A percentile compares a stretch with the other conserved stretches of the same genome.
Evolutionary conservation across 2,113 vertebrate species (phyloP).

Genomic region (Megaptera novaeangliae): DNA sequence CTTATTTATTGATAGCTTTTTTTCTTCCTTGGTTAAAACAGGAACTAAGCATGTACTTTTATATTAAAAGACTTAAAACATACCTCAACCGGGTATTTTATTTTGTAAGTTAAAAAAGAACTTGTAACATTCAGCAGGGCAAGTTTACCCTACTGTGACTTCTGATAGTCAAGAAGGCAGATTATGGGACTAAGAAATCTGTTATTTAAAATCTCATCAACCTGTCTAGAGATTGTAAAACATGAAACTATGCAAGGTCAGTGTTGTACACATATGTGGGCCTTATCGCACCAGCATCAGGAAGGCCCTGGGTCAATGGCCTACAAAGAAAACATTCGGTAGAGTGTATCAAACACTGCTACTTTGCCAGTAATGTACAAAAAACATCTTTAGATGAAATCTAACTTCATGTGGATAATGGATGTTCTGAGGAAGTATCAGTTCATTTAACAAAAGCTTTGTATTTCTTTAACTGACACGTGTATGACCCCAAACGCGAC

Average conservation of each 20-base stretch:
- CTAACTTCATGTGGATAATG: neutral
- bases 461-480: neutral
- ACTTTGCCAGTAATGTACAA: slow-evolving; percentile 21
- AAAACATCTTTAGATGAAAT: slow-evolving; percentile 15
- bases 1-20: neutral
- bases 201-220: slow-evolving; percentile 9
- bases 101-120: neutral
- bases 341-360: neutral
- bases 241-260: neutral
- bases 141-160: neutral
- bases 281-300: neutral
- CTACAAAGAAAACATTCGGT: neutral
- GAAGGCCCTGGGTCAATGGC: neutral
- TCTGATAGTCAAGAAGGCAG: neutral
- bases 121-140: neutral
- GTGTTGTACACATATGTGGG: neutral
- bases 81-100: neutral
- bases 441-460: neutral
- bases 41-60: neutral
- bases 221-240: neutral
- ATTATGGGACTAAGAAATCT: slow-evolving; percentile 19
- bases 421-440: neutral
- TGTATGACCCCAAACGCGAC: rapidly evolving
- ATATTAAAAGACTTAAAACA: neutral
- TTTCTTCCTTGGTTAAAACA: neutral